Percentiles rank a stretch among this genome's conserved stretches.
Conservation (phyloP, 2,113 vertebrate species). For the Ariopsis seemanni region DNA sequence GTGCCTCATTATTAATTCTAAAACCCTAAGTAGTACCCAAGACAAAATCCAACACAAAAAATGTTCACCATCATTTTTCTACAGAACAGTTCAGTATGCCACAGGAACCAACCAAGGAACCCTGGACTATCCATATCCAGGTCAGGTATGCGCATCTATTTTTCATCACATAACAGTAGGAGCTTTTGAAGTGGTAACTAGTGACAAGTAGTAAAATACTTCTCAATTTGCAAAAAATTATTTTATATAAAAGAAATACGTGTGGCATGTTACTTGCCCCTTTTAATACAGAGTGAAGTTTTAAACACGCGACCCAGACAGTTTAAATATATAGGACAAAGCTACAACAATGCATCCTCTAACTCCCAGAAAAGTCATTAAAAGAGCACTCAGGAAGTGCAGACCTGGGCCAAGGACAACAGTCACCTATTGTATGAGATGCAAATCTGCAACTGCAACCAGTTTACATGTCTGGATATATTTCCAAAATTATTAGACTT, state of each 20-base stretch:
- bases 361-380: no score
- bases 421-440: no score
- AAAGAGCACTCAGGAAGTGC: no score
- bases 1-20: not conserved
- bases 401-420: no score
- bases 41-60: not conserved
- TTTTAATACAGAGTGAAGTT: not conserved
- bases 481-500: no score
- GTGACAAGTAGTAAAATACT: not conserved
- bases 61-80: no score
- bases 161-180: not conserved
- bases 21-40: not conserved
- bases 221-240: not conserved
- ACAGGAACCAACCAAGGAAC: not conserved
- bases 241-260: not conserved
- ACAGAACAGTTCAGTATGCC: no score
- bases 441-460: no score
- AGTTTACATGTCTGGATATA: no score
- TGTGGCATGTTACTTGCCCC: not conserved
- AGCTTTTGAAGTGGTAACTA: not conserved
- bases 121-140: not conserved
- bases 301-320: not conserved
- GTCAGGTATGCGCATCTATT: not conserved
- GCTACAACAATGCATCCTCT: no score
- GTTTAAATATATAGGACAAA: not conserved